Evolutionary conservation across 2,888 invertebrate genomes (phyloP), one percentile per base, ranked within the genome.

Genomic region (Hemaris fuciformis): DNA sequence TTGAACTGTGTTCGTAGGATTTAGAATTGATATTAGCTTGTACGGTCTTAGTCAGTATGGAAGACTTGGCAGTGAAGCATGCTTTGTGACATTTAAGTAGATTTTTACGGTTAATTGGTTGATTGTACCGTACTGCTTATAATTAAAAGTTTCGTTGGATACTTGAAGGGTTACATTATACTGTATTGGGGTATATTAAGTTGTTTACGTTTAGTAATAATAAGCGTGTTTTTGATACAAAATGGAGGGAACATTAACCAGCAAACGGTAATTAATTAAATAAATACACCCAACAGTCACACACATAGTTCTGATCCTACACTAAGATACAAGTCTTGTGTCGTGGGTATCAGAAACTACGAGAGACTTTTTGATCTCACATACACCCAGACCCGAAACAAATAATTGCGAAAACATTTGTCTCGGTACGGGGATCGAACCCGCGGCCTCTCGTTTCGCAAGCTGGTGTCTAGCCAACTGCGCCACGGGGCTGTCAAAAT

Each of bases 71-170:
- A 13, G 13, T 46, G n/a, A 38, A 38, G 25, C 46, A 25, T 18
- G 31, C 27, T 53, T 31, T 53, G 53, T 53, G 53, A 53, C 53
- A 53, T 53, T 53, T 53, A 53, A 53, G 53, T 53, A 8, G 53
- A 31, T 18, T 18, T 53, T 53, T 53, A 53, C 27, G 31, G 53
- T 31, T 53, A 53, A 53, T 53, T 31, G 53, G 53, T 31, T 10
- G 25, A 57, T 27, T 61, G 61, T 53, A 41, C 18, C 41, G 25
- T 18, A 42, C 43, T 27, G 43, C 27, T 57, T 43, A 42, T 61
- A 61, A 43, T 61, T 56, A 56, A 34, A 27, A 45, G 57, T 46
- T 58, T 59, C 62, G 41, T 42, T 57, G 59, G 56, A 34, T 34
- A 62, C 58, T 61, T 64, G 62, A 61, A 18, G 61, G 31, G 18